Evolutionary conservation across 2,113 vertebrate genomes (phyloP), one percentile per base, ranked within the genome.

Genomic region (Propithecus coquereli): DNA sequence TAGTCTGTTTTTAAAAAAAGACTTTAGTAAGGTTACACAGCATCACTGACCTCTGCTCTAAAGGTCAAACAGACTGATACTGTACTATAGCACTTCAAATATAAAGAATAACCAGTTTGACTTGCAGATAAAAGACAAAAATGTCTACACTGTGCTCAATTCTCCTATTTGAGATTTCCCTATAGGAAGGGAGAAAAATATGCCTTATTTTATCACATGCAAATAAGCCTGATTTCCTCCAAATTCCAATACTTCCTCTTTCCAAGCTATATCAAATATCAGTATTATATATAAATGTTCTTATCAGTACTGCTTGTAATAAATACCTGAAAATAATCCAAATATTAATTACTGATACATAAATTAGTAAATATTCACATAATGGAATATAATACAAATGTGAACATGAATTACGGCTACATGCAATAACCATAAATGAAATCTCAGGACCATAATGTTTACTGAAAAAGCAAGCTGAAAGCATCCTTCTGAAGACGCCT

Each of bases 311-410:
- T 93, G 52, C n/a, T 76, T 86, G 12, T 30, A 70, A 68, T 0
- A n/a, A 94, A 83, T 18, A 90, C 54, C 61, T 94, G 61, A 43
- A 90, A 86, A 82, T 13, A 80, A 93, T 66, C 57, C 79, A 81
- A 87, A 74, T 25, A 20, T 52, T 34, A n/a, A 65, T 6, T 50
- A 82, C 34, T n/a, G 30, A 92, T 16, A 74, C 6, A 25, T 23
- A 82, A 66, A 83, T 54, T 22, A 89, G 20, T 63, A 84, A 14
- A 84, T 22, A 34, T 70, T 65, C 22, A 83, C 87, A 61, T 16
- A 77, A 37, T 7, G 25, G 63, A 87, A 59, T 37, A 65, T 16
- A n/a, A 63, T 27, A 77, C 9, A 50, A 14, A 79, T 11, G 0
- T 22, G 34, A 96, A 83, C 14, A 71, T 59, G 40, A 95, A 61